phyloP scores from a whole-genome alignment of 2,888 invertebrate species.

The Gortyna flavago region DNA sequence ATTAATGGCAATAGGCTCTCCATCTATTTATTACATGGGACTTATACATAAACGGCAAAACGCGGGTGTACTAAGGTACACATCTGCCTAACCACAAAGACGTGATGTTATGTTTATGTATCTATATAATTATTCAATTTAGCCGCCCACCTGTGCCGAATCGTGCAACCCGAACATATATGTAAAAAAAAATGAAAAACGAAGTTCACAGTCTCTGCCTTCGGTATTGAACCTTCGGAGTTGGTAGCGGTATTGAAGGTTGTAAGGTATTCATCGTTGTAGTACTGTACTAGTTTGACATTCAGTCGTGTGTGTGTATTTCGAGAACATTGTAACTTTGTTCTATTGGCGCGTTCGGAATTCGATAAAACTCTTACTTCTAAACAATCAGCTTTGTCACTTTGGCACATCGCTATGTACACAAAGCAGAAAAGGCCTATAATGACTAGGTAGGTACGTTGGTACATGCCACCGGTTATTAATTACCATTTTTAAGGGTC shows the following conservation, averaged over 20 bases:
- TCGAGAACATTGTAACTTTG: not conserved
- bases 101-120: not conserved
- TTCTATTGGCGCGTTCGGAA: not conserved
- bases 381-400: not conserved
- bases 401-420: not conserved
- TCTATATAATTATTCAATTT: too few relatives aligned
- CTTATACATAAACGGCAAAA: not conserved
- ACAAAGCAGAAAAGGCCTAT: not conserved
- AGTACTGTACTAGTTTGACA: too few relatives aligned
- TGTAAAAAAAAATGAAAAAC: not conserved
- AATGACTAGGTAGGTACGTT: not conserved
- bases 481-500: too few relatives aligned
- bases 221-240: slow-evolving; percentile 5
- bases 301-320: slow-evolving; percentile 1
- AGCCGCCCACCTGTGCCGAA: not conserved
- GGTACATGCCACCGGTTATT: not conserved
- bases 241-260: slow-evolving; percentile 11
- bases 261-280: slow-evolving; percentile 27
- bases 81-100: too few relatives aligned
- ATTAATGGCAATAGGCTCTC: not conserved
- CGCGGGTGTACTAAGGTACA: not conserved
- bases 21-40: not conserved
- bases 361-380: not conserved
- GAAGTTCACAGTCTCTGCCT: slow-evolving; percentile 4
- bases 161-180: not conserved